These are phyloP conservation scores for Temnothorax curvispinosus DNA, from an alignment of 1,140 invertebrate species.

Conservation along the genomic window DNA sequence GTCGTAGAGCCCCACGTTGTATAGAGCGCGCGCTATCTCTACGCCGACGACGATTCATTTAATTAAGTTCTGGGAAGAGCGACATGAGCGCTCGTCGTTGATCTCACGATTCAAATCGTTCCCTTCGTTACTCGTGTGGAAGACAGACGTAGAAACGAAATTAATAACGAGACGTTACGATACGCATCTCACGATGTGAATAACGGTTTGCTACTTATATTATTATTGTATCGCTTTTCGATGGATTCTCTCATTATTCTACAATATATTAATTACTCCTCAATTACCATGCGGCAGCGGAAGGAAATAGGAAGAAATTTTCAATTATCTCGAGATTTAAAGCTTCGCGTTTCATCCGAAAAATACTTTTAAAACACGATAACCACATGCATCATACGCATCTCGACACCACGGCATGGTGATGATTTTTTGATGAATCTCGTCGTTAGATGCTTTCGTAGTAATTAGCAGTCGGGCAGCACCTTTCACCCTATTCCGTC, in stretches of 20 bases:
- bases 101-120: constrained; percentile 3
- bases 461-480: constrained; percentile 70
- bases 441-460: constrained; percentile 72
- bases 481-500: constrained; percentile 21
- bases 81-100: neutral
- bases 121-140: neutral
- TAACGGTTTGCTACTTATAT: neutral
- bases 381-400: neutral
- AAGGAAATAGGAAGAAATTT: neutral
- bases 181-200: neutral
- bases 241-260: neutral
- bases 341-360: neutral
- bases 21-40: neutral
- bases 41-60: constrained; percentile 12
- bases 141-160: neutral
- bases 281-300: neutral
- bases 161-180: neutral
- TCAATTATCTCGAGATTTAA: neutral
- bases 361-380: constrained; percentile 2
- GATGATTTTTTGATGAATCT: constrained; percentile 80
- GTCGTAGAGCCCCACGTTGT: neutral
- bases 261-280: neutral
- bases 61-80: neutral
- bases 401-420: constrained; percentile 39
- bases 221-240: neutral